Conservation (phyloP, 1,140 invertebrate species). For the Drosophila nebulosa region DNA sequence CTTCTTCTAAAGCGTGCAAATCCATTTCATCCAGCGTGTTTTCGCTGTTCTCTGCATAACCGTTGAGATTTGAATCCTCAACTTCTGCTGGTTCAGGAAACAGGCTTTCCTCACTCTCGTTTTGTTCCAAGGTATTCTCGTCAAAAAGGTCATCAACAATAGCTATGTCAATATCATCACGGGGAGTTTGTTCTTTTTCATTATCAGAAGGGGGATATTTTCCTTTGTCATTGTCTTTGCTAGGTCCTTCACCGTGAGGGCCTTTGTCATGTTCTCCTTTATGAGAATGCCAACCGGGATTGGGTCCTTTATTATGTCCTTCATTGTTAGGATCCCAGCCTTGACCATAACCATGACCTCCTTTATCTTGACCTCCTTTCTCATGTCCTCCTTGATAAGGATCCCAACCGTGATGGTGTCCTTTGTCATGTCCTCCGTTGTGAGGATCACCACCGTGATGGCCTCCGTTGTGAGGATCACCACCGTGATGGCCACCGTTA, state of each 20-base stretch:
- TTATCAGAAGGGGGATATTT: neutral
- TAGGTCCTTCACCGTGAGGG: neutral
- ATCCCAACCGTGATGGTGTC: neutral
- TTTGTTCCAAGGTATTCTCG: constrained; percentile 35
- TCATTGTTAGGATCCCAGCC: neutral
- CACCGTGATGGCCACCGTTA: neutral
- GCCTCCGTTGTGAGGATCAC: neutral
- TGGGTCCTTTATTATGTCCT: neutral
- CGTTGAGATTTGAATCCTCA: neutral
- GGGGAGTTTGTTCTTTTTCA: neutral
- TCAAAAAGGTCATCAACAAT: constrained; percentile 1
- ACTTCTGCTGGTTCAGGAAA: constrained; percentile 4
- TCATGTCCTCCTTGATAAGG: neutral
- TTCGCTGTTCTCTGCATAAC: neutral
- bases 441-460: neutral
- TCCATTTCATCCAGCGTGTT: neutral
- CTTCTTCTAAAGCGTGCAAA: neutral
- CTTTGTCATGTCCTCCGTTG: neutral
- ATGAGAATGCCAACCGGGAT: neutral
- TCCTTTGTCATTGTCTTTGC: neutral
- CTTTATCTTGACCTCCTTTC: neutral
- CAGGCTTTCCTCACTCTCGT: neutral
- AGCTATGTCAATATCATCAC: neutral
- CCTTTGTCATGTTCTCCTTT: neutral
- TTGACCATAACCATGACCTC: too few relatives aligned